A percentile compares a stretch with the other conserved stretches of the same genome.
These are phyloP conservation scores for Lomographa bimaculata DNA, from an alignment of 2,888 invertebrate genomes.

Conservation along the genomic window DNA sequence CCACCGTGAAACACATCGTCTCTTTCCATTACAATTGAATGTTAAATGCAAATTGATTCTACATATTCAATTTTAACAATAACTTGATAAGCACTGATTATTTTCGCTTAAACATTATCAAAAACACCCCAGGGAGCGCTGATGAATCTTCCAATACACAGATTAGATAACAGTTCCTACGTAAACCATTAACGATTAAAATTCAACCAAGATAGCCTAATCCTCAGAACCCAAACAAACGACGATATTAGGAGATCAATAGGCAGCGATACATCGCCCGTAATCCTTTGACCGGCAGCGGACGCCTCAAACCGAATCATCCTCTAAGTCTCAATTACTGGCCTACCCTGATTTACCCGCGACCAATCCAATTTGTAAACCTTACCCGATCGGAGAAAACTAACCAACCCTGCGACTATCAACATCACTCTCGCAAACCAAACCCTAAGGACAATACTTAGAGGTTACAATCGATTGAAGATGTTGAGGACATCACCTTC, in stretches of 20 bases:
- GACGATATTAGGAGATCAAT: slow-evolving; percentile 63
- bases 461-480: slow-evolving; percentile 20
- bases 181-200: slow-evolving; percentile 13
- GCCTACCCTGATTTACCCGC: slow-evolving; percentile 79
- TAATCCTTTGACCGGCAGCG: slow-evolving; percentile 77
- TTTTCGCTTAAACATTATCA: too few species aligned
- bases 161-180: too few species aligned
- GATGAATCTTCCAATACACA: too few species aligned
- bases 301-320: slow-evolving; percentile 67
- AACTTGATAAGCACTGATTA: too few species aligned
- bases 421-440: slow-evolving; percentile 32
- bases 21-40: too few species aligned
- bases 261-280: slow-evolving; percentile 61
- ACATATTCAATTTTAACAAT: too few species aligned
- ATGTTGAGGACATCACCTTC: slow-evolving; percentile 56
- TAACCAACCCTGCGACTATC: slow-evolving; percentile 36
- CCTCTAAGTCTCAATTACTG: slow-evolving; percentile 82
- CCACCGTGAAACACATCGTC: too few species aligned
- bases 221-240: slow-evolving; percentile 34
- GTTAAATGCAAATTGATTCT: too few species aligned
- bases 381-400: slow-evolving; percentile 74
- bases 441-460: slow-evolving; percentile 33
- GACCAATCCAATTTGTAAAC: slow-evolving; percentile 82
- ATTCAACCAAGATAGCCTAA: slow-evolving; percentile 23
- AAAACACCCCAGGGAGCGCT: too few species aligned